Conservation (phyloP, 2,113 vertebrate genomes). For the Pavo muticus region DNA sequence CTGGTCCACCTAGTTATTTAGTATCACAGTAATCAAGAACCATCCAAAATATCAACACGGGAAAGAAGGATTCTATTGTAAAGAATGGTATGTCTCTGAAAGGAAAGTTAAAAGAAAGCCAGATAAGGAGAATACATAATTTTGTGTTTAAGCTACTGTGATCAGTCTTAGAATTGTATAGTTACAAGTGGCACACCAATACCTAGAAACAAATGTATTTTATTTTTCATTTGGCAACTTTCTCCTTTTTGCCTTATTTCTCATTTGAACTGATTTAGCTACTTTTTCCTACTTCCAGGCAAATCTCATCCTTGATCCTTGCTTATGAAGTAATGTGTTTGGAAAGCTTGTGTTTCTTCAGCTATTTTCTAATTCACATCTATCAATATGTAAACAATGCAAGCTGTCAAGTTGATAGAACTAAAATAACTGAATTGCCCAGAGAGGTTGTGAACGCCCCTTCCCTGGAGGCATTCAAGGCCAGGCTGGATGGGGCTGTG, state of each 20-base stretch:
- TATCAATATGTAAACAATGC: neutral
- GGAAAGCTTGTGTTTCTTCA: neutral
- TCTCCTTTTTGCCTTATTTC: neutral
- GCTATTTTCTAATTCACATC: neutral
- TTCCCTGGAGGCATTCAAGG: no score
- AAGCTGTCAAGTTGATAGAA: neutral
- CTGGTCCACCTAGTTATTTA: neutral
- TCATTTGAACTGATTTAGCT: neutral
- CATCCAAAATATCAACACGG: neutral
- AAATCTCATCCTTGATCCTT: neutral
- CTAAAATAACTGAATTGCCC: neutral
- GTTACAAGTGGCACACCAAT: neutral
- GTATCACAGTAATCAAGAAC: neutral
- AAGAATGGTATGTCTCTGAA: rapidly evolving
- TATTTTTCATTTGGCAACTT: neutral
- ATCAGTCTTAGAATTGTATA: neutral
- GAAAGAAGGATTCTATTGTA: rapidly evolving
- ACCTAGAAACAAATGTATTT: neutral
- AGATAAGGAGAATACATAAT: neutral
- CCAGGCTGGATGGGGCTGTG: no score
- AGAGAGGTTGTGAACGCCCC: no score
- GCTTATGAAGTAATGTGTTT: neutral
- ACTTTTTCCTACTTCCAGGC: neutral
- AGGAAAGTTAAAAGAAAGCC: neutral
- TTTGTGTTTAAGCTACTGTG: neutral